Evolutionary conservation across 2,797 vertebrate genomes (phyloP), one percentile per base, ranked within the genome.

Genomic region (Myioborus miniatus): DNA sequence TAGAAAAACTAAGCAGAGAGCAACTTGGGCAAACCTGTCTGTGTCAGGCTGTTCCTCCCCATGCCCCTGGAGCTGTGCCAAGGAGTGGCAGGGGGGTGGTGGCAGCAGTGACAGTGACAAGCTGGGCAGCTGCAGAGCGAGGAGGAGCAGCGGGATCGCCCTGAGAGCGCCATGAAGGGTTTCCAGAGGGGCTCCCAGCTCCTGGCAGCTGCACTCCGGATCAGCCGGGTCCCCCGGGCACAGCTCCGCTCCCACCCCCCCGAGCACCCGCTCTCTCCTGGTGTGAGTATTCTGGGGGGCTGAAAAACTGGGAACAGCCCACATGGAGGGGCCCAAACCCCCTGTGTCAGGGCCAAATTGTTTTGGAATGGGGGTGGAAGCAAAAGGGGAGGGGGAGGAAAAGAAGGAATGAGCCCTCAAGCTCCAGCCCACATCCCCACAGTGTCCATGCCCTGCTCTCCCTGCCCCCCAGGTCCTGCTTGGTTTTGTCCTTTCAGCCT

Each of bases 111-210:
- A 72, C 91, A 69, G 46, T 83, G 93, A 89, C 83, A 4, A 55
- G 50, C 63, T 0, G 59, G 59, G 71, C 94, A 91, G 94, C 93
- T 94, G 94, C 93, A 69, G 71, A 4, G n/a, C 0, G 0, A 59
- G 44, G 1, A 59, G 56, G 68, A 77, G 83, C 70, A 6, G 56
- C 8, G 0, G 22, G 2, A 53, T 70, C 7, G 0, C 62, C 52
- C 41, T 13, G 82, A 27, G 52, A 22, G 34, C n/a, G 0, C 67
- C 93, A 97, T 96, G 94, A 13, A 52, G 86, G 88, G 50, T 30
- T 69, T 92, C 8, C 95, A 70, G 80, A 44, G 11, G 77, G 83
- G 88, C n/a, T 84, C 88, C 47, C 67, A 56, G 86, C 81, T 97
- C 80, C 92, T 97, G 80, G 67, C 19, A 12, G 2, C 86, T 0